Percentiles rank a stretch among this genome's conserved stretches.
phyloP scores from a whole-genome alignment of 2,113 vertebrate species.

The Percina caprodes region DNA sequence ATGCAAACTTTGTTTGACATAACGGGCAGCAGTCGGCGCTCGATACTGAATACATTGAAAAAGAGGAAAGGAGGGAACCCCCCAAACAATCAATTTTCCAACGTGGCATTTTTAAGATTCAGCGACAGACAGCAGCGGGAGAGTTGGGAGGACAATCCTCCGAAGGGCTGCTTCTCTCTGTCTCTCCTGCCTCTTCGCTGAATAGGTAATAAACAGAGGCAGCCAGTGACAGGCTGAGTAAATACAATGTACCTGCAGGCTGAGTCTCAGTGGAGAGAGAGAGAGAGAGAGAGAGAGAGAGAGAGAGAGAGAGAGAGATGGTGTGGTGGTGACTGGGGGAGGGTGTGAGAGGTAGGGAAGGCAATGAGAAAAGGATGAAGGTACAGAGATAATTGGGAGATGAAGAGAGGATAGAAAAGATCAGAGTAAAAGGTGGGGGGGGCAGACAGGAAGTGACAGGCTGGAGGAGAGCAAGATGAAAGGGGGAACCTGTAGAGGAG shows the following conservation, averaged over 20 bases:
- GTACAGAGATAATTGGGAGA: constrained; percentile 34
- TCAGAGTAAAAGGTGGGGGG: background rate
- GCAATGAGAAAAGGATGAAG: constrained; percentile 3
- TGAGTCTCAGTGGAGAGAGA: constrained; percentile 34
- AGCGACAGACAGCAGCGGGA: constrained; percentile 35
- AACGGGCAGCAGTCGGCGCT: constrained; percentile 19
- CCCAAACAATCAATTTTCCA: constrained; percentile 53
- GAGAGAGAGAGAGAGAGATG: constrained; percentile 2
- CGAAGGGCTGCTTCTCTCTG: constrained; percentile 18
- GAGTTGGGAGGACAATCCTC: constrained; percentile 47
- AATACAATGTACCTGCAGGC: constrained; percentile 56
- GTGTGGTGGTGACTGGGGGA: constrained; percentile 27
- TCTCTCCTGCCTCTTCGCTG: constrained; percentile 44
- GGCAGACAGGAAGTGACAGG: background rate
- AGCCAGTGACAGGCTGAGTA: constrained; percentile 50
- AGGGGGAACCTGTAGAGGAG: background rate
- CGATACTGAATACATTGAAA: constrained; percentile 40
- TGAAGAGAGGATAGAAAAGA: constrained; percentile 4
- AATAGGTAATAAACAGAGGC: constrained; percentile 65
- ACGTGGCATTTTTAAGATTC: constrained; percentile 50
- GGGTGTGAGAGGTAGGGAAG: background rate
- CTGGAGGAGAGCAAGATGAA: constrained; percentile 12
- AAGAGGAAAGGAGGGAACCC: constrained; percentile 10
- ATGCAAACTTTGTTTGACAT: constrained; percentile 36
- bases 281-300: background rate